Conservation (phyloP, 2,888 invertebrate genomes). For the Dasypogon diadema region DNA sequence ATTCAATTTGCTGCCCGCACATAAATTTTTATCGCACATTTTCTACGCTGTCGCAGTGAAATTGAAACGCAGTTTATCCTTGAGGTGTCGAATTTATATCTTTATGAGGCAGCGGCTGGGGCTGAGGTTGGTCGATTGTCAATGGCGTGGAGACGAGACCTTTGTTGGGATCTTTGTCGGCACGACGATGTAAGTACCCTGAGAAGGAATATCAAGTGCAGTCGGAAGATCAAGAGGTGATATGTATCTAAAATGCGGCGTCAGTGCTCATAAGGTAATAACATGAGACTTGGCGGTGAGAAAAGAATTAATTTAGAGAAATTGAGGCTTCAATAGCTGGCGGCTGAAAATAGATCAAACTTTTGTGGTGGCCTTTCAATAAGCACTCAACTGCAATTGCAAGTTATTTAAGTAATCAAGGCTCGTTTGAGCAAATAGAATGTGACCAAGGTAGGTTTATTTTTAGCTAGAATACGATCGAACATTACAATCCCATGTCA, state of each 20-base stretch:
- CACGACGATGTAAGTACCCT: background rate
- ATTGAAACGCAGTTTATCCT: slow-evolving; percentile 23
- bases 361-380: slow-evolving; percentile 9
- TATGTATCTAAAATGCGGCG: background rate
- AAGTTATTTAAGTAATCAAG: slow-evolving; percentile 32
- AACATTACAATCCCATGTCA: background rate
- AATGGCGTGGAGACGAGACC: background rate
- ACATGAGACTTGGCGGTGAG: background rate
- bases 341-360: background rate
- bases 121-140: slow-evolving; percentile 24
- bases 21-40: slow-evolving; percentile 50
- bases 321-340: slow-evolving; percentile 3
- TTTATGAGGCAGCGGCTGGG: slow-evolving; percentile 26
- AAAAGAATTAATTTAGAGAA: background rate
- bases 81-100: slow-evolving; percentile 33
- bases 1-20: slow-evolving; percentile 46
- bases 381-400: slow-evolving; percentile 23
- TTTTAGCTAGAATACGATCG: background rate
- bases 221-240: background rate
- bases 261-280: background rate
- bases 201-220: slow-evolving; percentile 3
- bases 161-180: background rate
- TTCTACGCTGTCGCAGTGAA: background rate
- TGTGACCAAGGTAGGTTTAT: slow-evolving; percentile 2
- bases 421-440: slow-evolving; percentile 35